Evolutionary conservation across 35 echinoderm and acorn worm species (phyloP), one percentile per base, ranked within the genome.

Genomic region (Eucidaris tribuloides): DNA sequence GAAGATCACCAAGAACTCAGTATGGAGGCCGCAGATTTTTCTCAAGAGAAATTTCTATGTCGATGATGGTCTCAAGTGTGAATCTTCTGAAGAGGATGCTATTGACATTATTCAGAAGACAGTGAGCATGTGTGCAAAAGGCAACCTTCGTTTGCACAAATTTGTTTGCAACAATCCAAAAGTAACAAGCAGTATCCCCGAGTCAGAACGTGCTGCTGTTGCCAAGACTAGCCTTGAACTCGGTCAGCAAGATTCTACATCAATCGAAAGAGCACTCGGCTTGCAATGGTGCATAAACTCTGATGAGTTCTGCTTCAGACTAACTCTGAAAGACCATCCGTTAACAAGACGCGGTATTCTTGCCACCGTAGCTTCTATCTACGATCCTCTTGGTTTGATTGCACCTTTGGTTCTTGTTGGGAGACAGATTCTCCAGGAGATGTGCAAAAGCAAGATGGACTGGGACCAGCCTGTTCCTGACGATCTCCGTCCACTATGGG

Each of bases 221-320:
- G n/a, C n/a, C n/a, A n/a, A n/a, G n/a, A n/a, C n/a, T n/a, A n/a
- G n/a, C n/a, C n/a, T n/a, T n/a, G n/a, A n/a, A n/a, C n/a, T n/a
- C n/a, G n/a, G 88, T 14, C 46, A 64, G 78, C 55, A 64, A 42
- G 88, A 79, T 31, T 42, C 77, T 27, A 45, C 84, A 61, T 85
- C 85, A 4, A 42, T 50, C 3, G 91, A 94, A 84, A 45, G 79
- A 32, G 74, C 91, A 7, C 62, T 94, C 1, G 80, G 91, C 19
- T 42, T 94, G 2, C 58, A 72, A 20, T 94, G 91, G 91, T 64
- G 58, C 38, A 60, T 60, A 7, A 20, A 76, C 2, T 34, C 49
- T 7, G 91, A 94, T 41, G 31, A 24, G 5, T 89, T 89, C 25
- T 29, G 41, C 0, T 94, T 89, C 52, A 45, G 62, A 39, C 11